Evolutionary conservation across 2,113 vertebrate genomes (phyloP), one percentile per base, ranked within the genome.

Genomic region (Cyanoramphus novaezelandiae): DNA sequence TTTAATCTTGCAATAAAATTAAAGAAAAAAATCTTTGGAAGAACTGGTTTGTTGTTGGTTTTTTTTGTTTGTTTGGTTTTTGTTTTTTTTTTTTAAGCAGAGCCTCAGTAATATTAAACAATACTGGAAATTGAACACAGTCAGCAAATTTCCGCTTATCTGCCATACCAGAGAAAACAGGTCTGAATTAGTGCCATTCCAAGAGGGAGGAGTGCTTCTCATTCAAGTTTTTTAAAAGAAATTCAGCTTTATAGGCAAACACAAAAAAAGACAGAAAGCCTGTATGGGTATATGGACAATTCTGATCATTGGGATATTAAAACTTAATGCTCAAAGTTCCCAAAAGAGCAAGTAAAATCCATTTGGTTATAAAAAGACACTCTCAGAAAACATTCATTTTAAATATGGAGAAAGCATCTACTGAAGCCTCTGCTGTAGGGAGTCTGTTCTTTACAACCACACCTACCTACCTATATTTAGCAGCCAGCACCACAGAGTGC

Each of bases 371-470:
- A 8, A 64, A 55, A 75, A 14, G 37, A 16, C 43, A 19, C 17
- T n/a, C 60, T 79, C 24, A 33, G 72, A 44, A 70, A 70, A 65
- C 1, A 2, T 19, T 28, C 37, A 23, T 18, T 17, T n/a, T 60
- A 27, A 23, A 91, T 18, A 0, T 59, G 0, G 23, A 76, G 35
- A 50, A 49, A 39, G 39, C 16, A 49, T 1, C 0, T 3, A 10
- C 10, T 4, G 55, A 46, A 85, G 44, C 3, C 14, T 64, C 12
- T 68, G 41, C 41, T 43, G 44, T 24, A 28, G 15, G 17, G 23
- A 35, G 16, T 0, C 23, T 2, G 10, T 47, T 52, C 57, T 70
- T 55, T 29, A 1, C 4, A 55, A 11, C 4, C 2, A 19, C 53
- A n/a, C 7, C 27, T 35, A 17, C 18, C 75, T 37, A 9, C 20